Evolutionary conservation across 2,797 vertebrate genomes (phyloP).

Genomic region (Lepus townsendii): DNA sequence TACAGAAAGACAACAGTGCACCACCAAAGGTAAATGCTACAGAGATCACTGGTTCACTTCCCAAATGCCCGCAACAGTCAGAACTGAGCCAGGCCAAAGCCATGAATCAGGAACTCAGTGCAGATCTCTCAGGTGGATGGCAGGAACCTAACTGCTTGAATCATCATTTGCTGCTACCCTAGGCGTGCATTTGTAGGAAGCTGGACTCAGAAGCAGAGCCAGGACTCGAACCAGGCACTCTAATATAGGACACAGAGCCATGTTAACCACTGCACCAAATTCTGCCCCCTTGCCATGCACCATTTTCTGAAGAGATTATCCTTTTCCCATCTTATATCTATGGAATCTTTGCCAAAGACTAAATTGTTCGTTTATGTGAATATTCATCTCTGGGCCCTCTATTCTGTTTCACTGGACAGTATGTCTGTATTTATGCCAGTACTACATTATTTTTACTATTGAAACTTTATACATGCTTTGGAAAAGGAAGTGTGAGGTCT

Average conservation of each 20-base stretch:
- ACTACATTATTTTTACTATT: neutral
- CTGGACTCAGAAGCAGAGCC: too few species aligned
- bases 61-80: too few species aligned
- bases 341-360: neutral
- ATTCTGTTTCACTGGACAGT: neutral
- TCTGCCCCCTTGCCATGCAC: too few species aligned
- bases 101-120: too few species aligned
- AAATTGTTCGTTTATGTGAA: neutral
- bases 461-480: neutral
- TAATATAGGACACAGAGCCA: too few species aligned
- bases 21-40: neutral
- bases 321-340: neutral
- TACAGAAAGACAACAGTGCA: neutral
- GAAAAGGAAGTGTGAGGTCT: neutral
- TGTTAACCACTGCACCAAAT: too few species aligned
- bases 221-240: too few species aligned
- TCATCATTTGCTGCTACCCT: too few species aligned
- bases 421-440: neutral
- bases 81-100: too few species aligned
- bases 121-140: too few species aligned
- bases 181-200: too few species aligned
- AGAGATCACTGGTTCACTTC: neutral
- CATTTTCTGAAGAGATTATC: neutral
- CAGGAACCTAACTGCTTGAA: too few species aligned
- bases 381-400: neutral